These are phyloP conservation scores for Pituophis catenifer DNA, from an alignment of 2,113 vertebrate genomes.

Conservation along the genomic window DNA sequence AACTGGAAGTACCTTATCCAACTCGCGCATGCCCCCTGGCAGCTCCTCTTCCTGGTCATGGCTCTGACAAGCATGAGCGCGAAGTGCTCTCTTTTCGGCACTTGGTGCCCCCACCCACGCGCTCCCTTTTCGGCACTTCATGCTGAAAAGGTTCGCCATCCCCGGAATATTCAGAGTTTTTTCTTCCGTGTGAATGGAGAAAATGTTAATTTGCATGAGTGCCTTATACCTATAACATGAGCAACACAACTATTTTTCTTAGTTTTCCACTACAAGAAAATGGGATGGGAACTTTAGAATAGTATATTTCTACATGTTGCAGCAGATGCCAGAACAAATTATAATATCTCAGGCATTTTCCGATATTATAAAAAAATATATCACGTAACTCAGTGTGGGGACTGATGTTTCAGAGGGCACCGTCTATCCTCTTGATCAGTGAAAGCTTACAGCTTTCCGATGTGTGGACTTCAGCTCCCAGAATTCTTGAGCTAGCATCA, in stretches of 20 bases:
- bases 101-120: too few relatives aligned
- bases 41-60: too few relatives aligned
- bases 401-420: background rate
- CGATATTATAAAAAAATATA: background rate
- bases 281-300: background rate
- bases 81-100: too few relatives aligned
- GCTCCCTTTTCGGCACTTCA: too few relatives aligned
- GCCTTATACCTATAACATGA: background rate
- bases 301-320: background rate
- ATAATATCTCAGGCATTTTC: background rate
- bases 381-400: background rate
- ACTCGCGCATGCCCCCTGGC: too few relatives aligned
- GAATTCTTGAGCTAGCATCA: background rate
- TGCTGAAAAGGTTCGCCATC: too few relatives aligned
- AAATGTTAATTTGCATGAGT: background rate
- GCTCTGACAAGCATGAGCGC: too few relatives aligned
- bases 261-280: background rate
- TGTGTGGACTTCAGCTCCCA: background rate
- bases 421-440: background rate
- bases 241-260: background rate
- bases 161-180: background rate
- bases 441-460: background rate
- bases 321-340: background rate
- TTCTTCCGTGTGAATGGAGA: background rate
- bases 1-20: too few relatives aligned